These are phyloP conservation scores for Amiota mariae DNA, from an alignment of 2,888 invertebrate genomes.

Conservation along the genomic window DNA sequence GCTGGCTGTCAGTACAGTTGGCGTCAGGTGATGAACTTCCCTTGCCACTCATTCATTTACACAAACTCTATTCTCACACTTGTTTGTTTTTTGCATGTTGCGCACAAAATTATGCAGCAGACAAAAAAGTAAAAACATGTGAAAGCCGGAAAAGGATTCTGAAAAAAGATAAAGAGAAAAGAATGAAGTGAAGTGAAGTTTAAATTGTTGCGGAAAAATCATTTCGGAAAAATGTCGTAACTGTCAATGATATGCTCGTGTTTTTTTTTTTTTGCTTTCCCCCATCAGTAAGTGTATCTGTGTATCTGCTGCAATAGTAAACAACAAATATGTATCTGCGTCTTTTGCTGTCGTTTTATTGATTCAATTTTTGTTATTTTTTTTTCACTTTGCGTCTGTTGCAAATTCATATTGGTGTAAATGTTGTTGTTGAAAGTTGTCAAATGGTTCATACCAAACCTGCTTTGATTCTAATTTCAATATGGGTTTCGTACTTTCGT, in stretches of 20 bases:
- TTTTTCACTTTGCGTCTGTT: too few species aligned
- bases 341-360: too few species aligned
- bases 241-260: constrained; percentile 8
- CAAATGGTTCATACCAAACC: too few species aligned
- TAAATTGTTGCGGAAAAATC: not conserved
- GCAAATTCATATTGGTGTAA: not conserved
- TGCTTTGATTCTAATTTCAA: too few species aligned
- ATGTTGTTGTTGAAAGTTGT: too few species aligned
- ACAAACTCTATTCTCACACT: not conserved
- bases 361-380: not conserved
- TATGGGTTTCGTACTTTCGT: not conserved
- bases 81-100: not conserved
- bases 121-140: constrained; percentile 27
- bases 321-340: too few species aligned
- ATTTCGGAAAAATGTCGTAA: not conserved
- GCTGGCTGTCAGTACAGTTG: constrained; percentile 27
- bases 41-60: constrained; percentile 20
- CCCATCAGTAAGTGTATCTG: too few species aligned
- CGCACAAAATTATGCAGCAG: constrained; percentile 40
- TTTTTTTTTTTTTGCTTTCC: not conserved
- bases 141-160: too few species aligned
- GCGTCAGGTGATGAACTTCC: constrained; percentile 55
- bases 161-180: not conserved
- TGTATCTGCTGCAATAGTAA: too few species aligned
- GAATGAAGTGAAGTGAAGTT: too few species aligned